These are phyloP conservation scores for Brienomyrus longianalis DNA, from an alignment of 2,113 vertebrate species.

Conservation along the genomic window DNA sequence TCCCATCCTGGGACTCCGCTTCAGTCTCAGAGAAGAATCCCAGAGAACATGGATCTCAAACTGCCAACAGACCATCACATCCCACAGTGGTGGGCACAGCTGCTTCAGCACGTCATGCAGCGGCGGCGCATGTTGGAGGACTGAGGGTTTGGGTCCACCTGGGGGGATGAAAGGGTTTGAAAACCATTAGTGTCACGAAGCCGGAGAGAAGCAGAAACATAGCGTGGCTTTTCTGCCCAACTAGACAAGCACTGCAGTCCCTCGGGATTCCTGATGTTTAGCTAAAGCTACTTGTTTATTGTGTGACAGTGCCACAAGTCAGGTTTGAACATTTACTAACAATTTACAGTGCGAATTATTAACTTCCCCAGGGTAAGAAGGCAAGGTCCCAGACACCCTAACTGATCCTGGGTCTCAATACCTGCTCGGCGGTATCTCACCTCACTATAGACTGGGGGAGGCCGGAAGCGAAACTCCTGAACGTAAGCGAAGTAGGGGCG, in stretches of 20 bases:
- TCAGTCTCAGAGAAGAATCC: slow-evolving; percentile 51
- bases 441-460: slow-evolving; percentile 86
- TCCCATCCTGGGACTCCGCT: slow-evolving; percentile 32
- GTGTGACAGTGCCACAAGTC: neutral
- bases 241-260: neutral
- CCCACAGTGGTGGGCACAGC: neutral
- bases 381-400: neutral
- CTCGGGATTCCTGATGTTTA: neutral
- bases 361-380: neutral
- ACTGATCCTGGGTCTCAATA: neutral
- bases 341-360: neutral
- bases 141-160: slow-evolving; percentile 87
- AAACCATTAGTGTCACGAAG: too few species aligned
- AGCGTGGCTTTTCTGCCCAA: neutral
- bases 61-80: slow-evolving; percentile 27
- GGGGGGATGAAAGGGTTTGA: neutral
- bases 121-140: slow-evolving; percentile 63
- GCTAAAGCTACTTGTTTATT: neutral
- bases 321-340: neutral
- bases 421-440: slow-evolving; percentile 51
- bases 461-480: slow-evolving; percentile 85
- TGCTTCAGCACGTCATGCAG: slow-evolving; percentile 90
- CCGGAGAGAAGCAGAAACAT: neutral
- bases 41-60: slow-evolving; percentile 43
- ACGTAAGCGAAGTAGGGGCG: slow-evolving; percentile 80